Evolutionary conservation across 2,797 vertebrate genomes (phyloP), one percentile per base, ranked within the genome.

Genomic region (Eurystomus glaucurus): DNA sequence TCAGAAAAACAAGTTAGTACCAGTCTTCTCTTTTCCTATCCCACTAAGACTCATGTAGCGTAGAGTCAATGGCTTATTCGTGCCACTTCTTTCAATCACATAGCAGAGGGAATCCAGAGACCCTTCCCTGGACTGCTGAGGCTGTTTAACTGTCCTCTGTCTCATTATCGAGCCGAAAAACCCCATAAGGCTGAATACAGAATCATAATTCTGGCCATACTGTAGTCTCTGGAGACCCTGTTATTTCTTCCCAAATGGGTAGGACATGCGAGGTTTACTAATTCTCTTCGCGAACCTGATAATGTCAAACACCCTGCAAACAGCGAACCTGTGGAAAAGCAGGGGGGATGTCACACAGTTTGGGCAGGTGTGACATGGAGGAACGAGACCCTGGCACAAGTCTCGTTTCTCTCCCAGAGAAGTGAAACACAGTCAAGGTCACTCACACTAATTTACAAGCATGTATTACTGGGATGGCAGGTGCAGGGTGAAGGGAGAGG

Each of bases 321-420:
- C 21, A 85, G 58, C 11, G 43, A 48, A 77, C 18, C 35, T 23
- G 46, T 66, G 35, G 11, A 43, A n/a, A 74, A 62, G 23, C 0
- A 0, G 15, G 0, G 8, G 18, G 17, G 6, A 29, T 18, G 33
- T 0, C 0, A 0, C 0, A 0, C 23, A 5, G 10, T 51, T 28
- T 1, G 2, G 46, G 6, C 37, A 78, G 80, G 50, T 64, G 12
- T 0, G 0, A 61, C 35, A 35, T 3, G 1, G 55, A 71, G 37
- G 11, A 85, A 54, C 3, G 15, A 62, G 60, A 51, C 14, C 31
- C 20, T 29, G 17, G 13, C 5, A 0, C 8, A 18, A 28, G 16
- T 7, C 25, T 51, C 0, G 0, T 33, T 64, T 71, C 33, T 61
- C 20, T 85, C 65, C 28, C 33, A 55, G n/a, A 23, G 14, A 41